Conservation (phyloP, 2,797 vertebrate species). For the Peromyscus eremicus region DNA sequence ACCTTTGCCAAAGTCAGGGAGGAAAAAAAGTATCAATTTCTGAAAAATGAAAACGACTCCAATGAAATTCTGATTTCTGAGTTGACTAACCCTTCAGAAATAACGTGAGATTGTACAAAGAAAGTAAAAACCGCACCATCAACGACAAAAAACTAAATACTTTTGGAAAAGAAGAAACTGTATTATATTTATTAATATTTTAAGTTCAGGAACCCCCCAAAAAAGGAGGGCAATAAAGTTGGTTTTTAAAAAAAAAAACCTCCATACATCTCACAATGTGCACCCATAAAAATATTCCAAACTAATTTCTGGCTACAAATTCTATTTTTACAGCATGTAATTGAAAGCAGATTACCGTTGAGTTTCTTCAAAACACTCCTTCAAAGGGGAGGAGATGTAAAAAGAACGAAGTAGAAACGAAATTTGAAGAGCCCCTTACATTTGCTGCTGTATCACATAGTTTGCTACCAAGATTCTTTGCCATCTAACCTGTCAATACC, state of each 20-base stretch:
- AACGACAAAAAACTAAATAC: constrained; percentile 27
- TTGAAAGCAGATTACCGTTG: constrained; percentile 85
- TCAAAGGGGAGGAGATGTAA: constrained; percentile 43
- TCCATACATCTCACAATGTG: constrained; percentile 54
- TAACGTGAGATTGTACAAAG: constrained; percentile 59
- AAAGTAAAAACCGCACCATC: neutral
- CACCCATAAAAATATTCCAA: constrained; percentile 84
- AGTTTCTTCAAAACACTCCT: neutral
- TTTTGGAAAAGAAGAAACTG: constrained; percentile 60
- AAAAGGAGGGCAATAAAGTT: constrained; percentile 80
- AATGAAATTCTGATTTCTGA: constrained; percentile 42
- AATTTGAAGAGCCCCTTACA: constrained; percentile 67
- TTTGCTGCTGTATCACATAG: constrained; percentile 32
- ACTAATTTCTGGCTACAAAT: constrained; percentile 87
- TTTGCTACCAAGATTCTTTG: constrained; percentile 58
- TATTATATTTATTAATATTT: constrained; percentile 77
- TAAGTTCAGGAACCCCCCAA: constrained; percentile 60
- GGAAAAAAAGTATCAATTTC: constrained; percentile 59
- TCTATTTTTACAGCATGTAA: constrained; percentile 83
- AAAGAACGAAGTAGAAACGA: constrained; percentile 63
- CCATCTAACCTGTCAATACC: neutral
- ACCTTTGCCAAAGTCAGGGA: constrained; percentile 63
- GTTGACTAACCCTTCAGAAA: constrained; percentile 50
- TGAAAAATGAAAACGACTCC: constrained; percentile 59
- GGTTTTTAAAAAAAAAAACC: constrained; percentile 46